A percentile compares a stretch with the other conserved stretches of the same genome.
These are phyloP conservation scores for Mormyrus proboscirostris DNA, from an alignment of 2,797 vertebrate species.

Conservation along the genomic window DNA sequence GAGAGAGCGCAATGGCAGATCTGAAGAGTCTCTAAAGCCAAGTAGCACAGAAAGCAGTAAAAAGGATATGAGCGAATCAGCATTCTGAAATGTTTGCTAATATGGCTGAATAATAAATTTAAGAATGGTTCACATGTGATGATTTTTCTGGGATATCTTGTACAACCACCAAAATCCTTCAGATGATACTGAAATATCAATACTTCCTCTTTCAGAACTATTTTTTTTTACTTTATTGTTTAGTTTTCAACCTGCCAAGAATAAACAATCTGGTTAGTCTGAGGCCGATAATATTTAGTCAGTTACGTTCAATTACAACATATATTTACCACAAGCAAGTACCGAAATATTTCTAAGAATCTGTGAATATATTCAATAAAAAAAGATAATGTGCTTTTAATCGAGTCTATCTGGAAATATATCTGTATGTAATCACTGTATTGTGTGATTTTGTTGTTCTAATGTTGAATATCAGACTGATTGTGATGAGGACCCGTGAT, in stretches of 20 bases:
- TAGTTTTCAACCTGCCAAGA: not conserved
- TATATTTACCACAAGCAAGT: not conserved
- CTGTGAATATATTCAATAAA: not conserved
- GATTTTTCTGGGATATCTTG: not conserved
- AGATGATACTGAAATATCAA: not conserved
- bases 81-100: not conserved
- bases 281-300: not conserved
- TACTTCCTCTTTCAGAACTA: not conserved
- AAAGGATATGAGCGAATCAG: constrained; percentile 23
- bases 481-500: constrained; percentile 23
- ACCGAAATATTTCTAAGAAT: not conserved
- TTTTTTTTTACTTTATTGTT: not conserved
- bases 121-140: not conserved
- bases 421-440: not conserved
- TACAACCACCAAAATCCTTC: not conserved
- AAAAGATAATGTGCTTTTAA: not conserved
- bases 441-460: not conserved
- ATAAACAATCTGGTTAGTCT: not conserved
- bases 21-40: constrained; percentile 44
- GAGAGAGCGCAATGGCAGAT: constrained; percentile 21
- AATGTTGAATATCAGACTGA: not conserved
- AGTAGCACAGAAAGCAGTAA: constrained; percentile 42
- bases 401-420: not conserved
- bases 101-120: not conserved
- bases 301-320: not conserved